Evolutionary conservation across 2,888 invertebrate species (phyloP), one percentile per base, ranked within the genome.

Genomic region (Hylaea fasciaria): DNA sequence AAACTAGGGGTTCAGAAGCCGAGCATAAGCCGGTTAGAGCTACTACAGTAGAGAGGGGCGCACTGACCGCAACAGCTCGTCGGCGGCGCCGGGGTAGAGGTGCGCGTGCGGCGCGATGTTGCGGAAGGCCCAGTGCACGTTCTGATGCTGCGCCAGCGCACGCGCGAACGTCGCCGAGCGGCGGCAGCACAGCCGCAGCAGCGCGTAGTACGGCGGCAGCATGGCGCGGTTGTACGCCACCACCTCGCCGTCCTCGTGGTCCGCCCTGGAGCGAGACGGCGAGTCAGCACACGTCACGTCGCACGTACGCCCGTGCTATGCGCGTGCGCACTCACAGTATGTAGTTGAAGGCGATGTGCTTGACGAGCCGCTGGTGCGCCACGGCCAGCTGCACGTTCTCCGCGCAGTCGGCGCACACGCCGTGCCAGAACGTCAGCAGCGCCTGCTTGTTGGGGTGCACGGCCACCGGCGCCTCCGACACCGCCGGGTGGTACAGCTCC

Each of bases 361-460:
- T 97, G 47, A 96, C 96, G 65, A 98, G 96, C 75, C 96, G 95
- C 43, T 96, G 95, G 87, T 98, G 98, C 79, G 96, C 95, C 58
- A 98, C 94, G 73, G 98, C 97, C 54, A 97, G 94, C 80, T 96
- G 95, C 40, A 98, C 95, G 86, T 98, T 98, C 89, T 98, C 98
- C 0, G 97, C 96, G 83, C 98, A 98, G 86, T 98, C 98, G 8
- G 96, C 94, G 72, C 97, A 97, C 29, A 97, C 97, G 69, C 97
- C 97, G 92, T 98, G 97, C 98, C 98, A 98, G 92, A 98, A 98
- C 35, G 97, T 94, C 13, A 98, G 93, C 71, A 98, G 87, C 3
- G 98, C 97, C 85, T 98, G 98, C 84, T 98, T 98, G 87, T 98
- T 98, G 80, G 98, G 98, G 89, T 98, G 98, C 56, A 98, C 97